Conservation (phyloP, 2,797 vertebrate genomes). For the Molossus molossus region DNA sequence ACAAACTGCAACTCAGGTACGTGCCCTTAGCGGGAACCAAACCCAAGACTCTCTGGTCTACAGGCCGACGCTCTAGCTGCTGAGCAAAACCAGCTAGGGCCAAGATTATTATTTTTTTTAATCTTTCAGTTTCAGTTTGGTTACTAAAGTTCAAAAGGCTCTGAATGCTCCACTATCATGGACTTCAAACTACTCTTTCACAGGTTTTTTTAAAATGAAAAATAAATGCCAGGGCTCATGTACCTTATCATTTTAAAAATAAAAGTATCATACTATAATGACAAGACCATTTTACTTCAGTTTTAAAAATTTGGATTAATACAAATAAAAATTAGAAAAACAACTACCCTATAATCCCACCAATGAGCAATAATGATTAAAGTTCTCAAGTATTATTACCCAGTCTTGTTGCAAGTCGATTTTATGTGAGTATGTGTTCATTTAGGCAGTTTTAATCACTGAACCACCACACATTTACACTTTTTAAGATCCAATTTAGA, state of each 20-base stretch:
- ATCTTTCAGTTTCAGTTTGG: slow-evolving; percentile 12
- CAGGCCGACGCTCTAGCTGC: no score
- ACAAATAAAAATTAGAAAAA: slow-evolving; percentile 50
- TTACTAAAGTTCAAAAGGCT: slow-evolving; percentile 2
- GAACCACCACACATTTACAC: slow-evolving; percentile 1
- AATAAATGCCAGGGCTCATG: background rate
- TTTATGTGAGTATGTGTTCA: background rate
- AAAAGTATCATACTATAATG: slow-evolving; percentile 29
- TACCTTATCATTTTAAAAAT: slow-evolving; percentile 4
- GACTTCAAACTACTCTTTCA: background rate
- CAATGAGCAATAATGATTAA: slow-evolving; percentile 16
- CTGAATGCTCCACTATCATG: background rate
- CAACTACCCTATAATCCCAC: background rate
- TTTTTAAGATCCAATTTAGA: slow-evolving; percentile 4
- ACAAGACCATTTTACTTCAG: slow-evolving; percentile 3
- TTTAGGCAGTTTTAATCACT: background rate
- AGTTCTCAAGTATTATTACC: slow-evolving; percentile 26
- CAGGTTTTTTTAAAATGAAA: slow-evolving; percentile 30
- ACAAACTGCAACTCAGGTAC: no score
- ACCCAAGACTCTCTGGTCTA: no score
- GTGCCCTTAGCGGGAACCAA: no score
- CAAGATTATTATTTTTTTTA: slow-evolving; percentile 34
- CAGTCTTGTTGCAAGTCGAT: background rate
- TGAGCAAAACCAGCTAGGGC: no score
- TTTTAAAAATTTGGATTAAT: background rate